phyloP scores from a whole-genome alignment of 2,797 vertebrate genomes.

The Rhabdomys pumilio region DNA sequence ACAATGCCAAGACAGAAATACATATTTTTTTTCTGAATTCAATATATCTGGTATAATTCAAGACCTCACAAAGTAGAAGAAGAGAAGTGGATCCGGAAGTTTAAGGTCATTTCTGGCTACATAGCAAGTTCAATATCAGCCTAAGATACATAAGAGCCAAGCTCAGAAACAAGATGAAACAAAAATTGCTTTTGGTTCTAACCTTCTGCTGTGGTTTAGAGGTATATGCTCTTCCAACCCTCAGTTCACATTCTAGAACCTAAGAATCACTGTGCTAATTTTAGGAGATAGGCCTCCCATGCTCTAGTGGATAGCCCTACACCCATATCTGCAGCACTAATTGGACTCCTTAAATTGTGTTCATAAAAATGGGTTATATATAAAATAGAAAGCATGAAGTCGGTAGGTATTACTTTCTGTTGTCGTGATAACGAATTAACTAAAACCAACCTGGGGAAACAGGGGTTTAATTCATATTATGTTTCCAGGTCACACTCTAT shows the following conservation, averaged over 20 bases:
- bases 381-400: neutral
- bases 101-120: neutral
- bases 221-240: neutral
- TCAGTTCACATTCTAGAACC: neutral
- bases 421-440: neutral
- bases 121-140: neutral
- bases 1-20: neutral
- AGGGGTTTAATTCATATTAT: neutral
- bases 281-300: neutral
- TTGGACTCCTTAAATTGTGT: neutral
- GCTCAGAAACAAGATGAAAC: neutral
- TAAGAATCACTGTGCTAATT: neutral
- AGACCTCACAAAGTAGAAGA: neutral
- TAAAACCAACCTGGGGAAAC: neutral
- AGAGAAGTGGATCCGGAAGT: neutral
- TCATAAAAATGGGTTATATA: neutral
- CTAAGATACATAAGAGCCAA: neutral
- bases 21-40: slow-evolving; percentile 22
- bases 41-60: neutral
- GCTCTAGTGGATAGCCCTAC: neutral
- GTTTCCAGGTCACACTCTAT: neutral
- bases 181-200: neutral
- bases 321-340: neutral
- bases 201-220: neutral
- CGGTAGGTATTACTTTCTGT: neutral